Conservation (phyloP, 2,888 invertebrate genomes). For the Cephus nigrinus region DNA sequence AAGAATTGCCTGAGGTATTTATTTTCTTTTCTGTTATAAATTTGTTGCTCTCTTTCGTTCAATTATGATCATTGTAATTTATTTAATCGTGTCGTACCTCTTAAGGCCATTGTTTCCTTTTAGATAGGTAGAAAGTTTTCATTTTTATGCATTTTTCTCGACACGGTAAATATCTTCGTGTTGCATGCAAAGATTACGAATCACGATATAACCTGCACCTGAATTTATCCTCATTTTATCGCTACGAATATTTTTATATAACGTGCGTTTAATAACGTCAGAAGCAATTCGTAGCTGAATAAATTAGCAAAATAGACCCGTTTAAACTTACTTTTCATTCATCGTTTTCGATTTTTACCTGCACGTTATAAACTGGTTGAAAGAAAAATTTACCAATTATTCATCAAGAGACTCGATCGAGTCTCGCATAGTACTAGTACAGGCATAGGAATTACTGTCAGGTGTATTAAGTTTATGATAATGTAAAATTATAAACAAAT, state of each 20-base stretch:
- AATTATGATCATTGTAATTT: neutral
- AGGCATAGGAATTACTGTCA: neutral
- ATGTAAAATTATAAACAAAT: neutral
- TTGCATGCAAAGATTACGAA: neutral
- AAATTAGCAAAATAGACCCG: neutral
- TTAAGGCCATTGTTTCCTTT: neutral
- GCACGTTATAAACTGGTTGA: neutral
- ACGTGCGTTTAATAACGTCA: neutral
- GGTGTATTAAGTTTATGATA: neutral
- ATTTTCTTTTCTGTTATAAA: slow-evolving; percentile 15
- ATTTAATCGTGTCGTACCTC: neutral
- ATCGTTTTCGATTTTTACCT: neutral
- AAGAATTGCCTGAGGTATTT: slow-evolving; percentile 57
- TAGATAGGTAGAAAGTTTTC: neutral
- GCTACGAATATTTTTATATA: neutral
- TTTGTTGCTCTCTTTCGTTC: neutral
- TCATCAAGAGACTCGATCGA: neutral
- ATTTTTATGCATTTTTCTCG: neutral
- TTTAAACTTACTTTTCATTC: neutral
- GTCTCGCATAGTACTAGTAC: no score
- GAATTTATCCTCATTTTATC: neutral
- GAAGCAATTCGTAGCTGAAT: neutral
- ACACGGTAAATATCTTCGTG: neutral
- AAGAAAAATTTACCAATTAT: neutral
- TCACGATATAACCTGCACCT: neutral